Conservation (phyloP, 2,797 vertebrate species). For the Crocidura indochinensis region DNA sequence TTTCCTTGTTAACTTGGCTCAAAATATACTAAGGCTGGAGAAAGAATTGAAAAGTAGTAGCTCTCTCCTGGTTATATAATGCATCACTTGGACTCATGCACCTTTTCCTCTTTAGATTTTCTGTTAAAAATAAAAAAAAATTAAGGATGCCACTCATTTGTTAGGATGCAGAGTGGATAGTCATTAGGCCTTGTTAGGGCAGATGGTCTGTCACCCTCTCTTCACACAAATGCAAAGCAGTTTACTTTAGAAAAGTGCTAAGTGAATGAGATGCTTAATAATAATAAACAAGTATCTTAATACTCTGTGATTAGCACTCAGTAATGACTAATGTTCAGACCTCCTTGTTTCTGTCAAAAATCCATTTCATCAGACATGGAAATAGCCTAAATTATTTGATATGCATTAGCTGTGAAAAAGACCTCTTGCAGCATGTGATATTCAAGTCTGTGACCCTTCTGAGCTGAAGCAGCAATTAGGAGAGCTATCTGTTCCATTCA, state of each 20-base stretch:
- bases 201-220: neutral
- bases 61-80: conserved; percentile 66
- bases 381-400: conserved; percentile 84
- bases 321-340: conserved; percentile 75
- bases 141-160: neutral
- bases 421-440: conserved; percentile 70
- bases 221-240: conserved; percentile 30
- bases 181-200: conserved; percentile 10
- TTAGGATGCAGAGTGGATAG: conserved; percentile 11
- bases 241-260: conserved; percentile 70
- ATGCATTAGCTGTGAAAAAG: conserved; percentile 80
- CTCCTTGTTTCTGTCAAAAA: conserved; percentile 79
- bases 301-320: conserved; percentile 79
- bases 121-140: conserved; percentile 71
- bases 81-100: conserved; percentile 36
- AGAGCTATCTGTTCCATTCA: conserved; percentile 71
- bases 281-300: conserved; percentile 78
- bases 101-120: conserved; percentile 47
- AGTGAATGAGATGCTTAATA: conserved; percentile 72
- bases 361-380: conserved; percentile 76
- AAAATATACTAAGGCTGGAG: conserved; percentile 47
- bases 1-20: conserved; percentile 77
- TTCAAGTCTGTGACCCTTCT: conserved; percentile 79
- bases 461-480: conserved; percentile 80
- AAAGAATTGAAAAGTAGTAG: conserved; percentile 52